phyloP scores from a whole-genome alignment of 2,888 invertebrate genomes.

The Unio delphinus region DNA sequence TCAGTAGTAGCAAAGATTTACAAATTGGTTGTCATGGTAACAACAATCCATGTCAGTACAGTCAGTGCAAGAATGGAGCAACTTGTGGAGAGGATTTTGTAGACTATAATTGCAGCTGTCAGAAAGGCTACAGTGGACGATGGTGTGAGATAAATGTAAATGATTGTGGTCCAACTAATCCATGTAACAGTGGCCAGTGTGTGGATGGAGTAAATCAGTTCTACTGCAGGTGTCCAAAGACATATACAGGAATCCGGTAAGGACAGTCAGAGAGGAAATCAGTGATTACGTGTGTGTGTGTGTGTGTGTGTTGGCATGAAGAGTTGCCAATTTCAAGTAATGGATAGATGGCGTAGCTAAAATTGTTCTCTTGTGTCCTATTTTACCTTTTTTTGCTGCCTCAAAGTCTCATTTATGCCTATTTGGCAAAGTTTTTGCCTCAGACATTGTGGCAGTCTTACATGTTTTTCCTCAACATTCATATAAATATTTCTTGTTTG shows the following conservation, averaged over 20 bases:
- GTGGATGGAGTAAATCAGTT: conserved; percentile 43
- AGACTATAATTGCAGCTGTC: conserved; percentile 61
- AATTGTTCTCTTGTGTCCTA: too few species aligned
- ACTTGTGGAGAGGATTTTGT: conserved; percentile 68
- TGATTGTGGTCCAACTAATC: conserved; percentile 82
- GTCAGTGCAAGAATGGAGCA: conserved; percentile 80
- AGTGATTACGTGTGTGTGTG: background rate
- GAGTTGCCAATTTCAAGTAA: too few species aligned
- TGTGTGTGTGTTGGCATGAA: too few species aligned
- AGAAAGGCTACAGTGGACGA: conserved; percentile 49
- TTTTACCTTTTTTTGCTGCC: too few species aligned
- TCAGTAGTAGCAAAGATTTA: conserved; percentile 8
- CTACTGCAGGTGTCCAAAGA: conserved; percentile 54
- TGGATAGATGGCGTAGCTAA: too few species aligned
- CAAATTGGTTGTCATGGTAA: conserved; percentile 26
- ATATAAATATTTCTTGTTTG: too few species aligned
- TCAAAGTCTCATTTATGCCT: too few species aligned
- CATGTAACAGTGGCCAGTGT: conserved; percentile 70
- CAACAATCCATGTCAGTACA: conserved; percentile 16
- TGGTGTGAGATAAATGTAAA: conserved; percentile 77
- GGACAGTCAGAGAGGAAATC: conserved; percentile 9
- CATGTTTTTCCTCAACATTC: too few species aligned
- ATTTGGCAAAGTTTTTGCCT: too few species aligned
- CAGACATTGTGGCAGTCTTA: too few species aligned
- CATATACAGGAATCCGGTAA: conserved; percentile 56